Evolutionary conservation across 2,888 invertebrate genomes (phyloP).

Genomic region (Leistus spinibarbis): DNA sequence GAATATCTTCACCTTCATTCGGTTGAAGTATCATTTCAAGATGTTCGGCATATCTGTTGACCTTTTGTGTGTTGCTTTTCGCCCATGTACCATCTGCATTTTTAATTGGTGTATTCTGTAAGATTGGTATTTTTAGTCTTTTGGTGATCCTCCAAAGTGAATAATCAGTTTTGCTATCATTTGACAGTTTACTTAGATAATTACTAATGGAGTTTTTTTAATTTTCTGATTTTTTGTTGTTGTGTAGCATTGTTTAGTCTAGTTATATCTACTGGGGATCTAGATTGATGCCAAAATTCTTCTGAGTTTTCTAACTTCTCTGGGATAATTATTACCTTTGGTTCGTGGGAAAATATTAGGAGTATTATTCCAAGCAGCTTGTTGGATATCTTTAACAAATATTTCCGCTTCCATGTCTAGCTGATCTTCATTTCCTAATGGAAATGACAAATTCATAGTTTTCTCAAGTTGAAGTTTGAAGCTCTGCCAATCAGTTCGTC

Average conservation of each 20-base stretch:
- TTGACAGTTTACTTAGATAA: conserved; percentile 21
- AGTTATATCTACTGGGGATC: no score
- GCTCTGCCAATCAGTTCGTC: no score
- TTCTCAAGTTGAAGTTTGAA: no score
- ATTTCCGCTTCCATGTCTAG: neutral
- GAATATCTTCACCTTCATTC: conserved; percentile 7
- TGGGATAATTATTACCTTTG: conserved; percentile 7
- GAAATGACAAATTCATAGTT: no score
- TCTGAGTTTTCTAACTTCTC: neutral
- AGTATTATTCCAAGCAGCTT: conserved; percentile 12
- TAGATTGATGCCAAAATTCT: no score
- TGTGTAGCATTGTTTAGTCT: neutral
- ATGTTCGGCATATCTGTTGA: conserved; percentile 25
- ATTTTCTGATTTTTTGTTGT: conserved; percentile 18
- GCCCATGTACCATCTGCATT: conserved; percentile 19
- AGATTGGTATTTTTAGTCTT: neutral
- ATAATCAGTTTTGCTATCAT: neutral
- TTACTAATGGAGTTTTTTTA: conserved; percentile 22
- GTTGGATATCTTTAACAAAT: conserved; percentile 13
- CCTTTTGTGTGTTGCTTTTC: conserved; percentile 15
- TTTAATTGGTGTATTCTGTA: conserved; percentile 4
- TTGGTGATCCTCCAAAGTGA: no score
- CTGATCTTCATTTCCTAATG: no score
- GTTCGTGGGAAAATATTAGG: neutral
- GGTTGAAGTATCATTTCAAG: neutral